Evolutionary conservation across 2,797 vertebrate genomes (phyloP).

Genomic region (Meda fulgida): DNA sequence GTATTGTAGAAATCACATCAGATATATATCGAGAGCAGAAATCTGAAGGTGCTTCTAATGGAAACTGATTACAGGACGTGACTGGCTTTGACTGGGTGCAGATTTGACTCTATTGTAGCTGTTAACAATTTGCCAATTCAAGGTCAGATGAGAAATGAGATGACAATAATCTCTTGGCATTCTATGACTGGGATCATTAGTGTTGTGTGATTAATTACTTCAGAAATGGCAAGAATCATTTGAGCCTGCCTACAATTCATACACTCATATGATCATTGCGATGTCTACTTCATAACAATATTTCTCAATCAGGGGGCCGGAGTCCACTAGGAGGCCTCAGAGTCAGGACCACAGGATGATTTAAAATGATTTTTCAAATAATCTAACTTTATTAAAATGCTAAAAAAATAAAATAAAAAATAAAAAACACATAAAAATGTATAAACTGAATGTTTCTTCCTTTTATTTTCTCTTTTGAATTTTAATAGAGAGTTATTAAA

Average conservation of each 20-base stretch:
- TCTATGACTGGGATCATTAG: constrained; percentile 35
- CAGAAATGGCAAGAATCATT: constrained; percentile 13
- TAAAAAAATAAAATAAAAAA: too few species aligned
- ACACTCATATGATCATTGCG: too few species aligned
- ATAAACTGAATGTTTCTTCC: neutral
- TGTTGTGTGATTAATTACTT: constrained; percentile 44
- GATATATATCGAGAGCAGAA: neutral
- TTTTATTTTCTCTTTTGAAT: neutral
- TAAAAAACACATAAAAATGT: neutral
- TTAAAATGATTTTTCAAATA: neutral
- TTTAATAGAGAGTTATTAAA: neutral
- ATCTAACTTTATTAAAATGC: neutral
- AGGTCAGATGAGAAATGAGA: constrained; percentile 31
- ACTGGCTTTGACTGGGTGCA: constrained; percentile 10
- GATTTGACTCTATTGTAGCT: neutral
- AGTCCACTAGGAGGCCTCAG: neutral
- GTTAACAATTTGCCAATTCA: constrained; percentile 18
- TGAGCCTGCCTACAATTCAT: neutral
- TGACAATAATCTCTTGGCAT: constrained; percentile 37
- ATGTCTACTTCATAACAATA: neutral
- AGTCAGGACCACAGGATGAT: too few species aligned
- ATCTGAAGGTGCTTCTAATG: constrained; percentile 14
- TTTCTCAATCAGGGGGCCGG: neutral
- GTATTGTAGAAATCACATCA: neutral
- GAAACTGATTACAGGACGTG: constrained; percentile 8